Evolutionary conservation across 2,888 invertebrate species (phyloP), one percentile per base, ranked within the genome.

Genomic region (Drosophila pseudotalamancana): DNA sequence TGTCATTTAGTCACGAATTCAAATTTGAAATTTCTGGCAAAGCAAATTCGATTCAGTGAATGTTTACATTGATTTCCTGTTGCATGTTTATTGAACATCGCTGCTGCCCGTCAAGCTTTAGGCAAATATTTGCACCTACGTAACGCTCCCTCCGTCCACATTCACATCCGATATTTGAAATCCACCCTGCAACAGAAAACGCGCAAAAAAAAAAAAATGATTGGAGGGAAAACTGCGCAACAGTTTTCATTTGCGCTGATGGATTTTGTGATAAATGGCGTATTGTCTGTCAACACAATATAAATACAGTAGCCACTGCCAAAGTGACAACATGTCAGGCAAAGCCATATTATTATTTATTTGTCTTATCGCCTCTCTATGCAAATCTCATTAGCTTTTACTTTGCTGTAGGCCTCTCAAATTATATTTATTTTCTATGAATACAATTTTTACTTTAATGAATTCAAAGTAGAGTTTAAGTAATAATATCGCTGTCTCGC

Each of bases 141-240:
- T n/a, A n/a, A n/a, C n/a, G n/a, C n/a, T n/a, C n/a, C n/a, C n/a
- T n/a, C n/a, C n/a, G n/a, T n/a, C n/a, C n/a, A n/a, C n/a, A n/a
- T n/a, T n/a, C n/a, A n/a, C n/a, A n/a, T n/a, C n/a, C n/a, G n/a
- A n/a, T n/a, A n/a, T n/a, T n/a, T n/a, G n/a, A n/a, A n/a, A n/a
- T n/a, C n/a, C 18, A 9, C 12, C 23, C 23, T 12, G 25, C 14
- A 34, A 18, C 31, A 12, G 29, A 37, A 46, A 46, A 46, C 21
- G 31, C 46, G 31, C 42, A 39, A 54, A 54, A 64, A 39, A 54
- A 57, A 35, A 25, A 25, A 3, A 25, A 3, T 1, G 25, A 25
- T 6, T 8, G 3, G 25, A 25, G 3, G 29, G 29, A 43, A 43
- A 71, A 84, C 81, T 84, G 79, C 79, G 79, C 79, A 79, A 79